A percentile compares a stretch with the other conserved stretches of the same genome.
phyloP scores from a whole-genome alignment of 1,140 invertebrate species.

The Diachasmimorpha longicaudata region DNA sequence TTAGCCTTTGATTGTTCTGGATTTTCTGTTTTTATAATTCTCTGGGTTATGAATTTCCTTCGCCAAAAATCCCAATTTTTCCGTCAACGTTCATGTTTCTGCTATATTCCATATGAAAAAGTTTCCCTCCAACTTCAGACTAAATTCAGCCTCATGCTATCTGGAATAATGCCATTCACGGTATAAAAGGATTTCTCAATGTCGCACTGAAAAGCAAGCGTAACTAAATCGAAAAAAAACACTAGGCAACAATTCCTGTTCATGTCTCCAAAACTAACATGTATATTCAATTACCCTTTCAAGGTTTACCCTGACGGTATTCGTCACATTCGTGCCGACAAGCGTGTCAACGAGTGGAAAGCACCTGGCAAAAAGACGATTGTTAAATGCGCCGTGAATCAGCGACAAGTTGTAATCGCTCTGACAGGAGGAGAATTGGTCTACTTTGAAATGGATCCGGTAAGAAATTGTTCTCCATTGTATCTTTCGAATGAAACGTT shows the following conservation, averaged over 20 bases:
- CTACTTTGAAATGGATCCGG: constrained; percentile 99
- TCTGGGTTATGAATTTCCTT: too few relatives aligned
- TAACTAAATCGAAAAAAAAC: too few relatives aligned
- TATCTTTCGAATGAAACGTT: not conserved
- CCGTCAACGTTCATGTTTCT: too few relatives aligned
- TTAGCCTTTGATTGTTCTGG: too few relatives aligned
- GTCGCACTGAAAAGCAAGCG: too few relatives aligned
- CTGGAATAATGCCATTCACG: not conserved
- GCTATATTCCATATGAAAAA: too few relatives aligned
- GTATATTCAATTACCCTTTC: not conserved
- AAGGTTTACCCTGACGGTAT: constrained; percentile 98
- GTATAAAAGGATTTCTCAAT: not conserved
- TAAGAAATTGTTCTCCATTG: constrained; percentile 65
- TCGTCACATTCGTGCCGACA: constrained; percentile 96
- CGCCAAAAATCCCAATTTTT: too few relatives aligned
- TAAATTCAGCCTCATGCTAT: too few relatives aligned
- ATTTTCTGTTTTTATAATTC: too few relatives aligned
- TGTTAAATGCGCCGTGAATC: constrained; percentile 97
- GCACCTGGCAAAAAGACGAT: constrained; percentile 97
- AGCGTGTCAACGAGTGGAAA: constrained; percentile 99
- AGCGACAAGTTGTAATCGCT: constrained; percentile 97
- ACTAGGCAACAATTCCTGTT: not conserved
- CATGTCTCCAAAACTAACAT: not conserved
- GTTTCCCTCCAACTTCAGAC: too few relatives aligned
- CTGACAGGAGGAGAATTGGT: constrained; percentile 97